A percentile compares a stretch with the other conserved stretches of the same genome.
phyloP scores from a whole-genome alignment of 2,113 vertebrate species.

The Aspidoscelis tigris region DNA sequence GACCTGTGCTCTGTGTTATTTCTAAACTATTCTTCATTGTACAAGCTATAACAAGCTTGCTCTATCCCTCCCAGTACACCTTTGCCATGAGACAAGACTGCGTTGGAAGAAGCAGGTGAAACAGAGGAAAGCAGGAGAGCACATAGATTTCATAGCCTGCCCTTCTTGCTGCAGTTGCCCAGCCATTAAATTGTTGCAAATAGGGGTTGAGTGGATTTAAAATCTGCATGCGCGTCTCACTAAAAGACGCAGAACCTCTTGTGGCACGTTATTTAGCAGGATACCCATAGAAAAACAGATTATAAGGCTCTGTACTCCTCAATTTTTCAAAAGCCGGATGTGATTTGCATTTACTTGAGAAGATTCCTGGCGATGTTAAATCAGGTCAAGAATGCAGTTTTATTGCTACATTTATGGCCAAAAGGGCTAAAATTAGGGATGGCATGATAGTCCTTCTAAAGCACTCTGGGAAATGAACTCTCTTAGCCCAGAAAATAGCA shows the following conservation, averaged over 20 bases:
- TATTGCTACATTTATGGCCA: background rate
- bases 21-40: background rate
- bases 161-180: background rate
- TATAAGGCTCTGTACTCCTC: background rate
- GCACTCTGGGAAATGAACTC: background rate
- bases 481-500: background rate
- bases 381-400: background rate
- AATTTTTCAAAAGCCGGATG: background rate
- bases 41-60: constrained; percentile 12
- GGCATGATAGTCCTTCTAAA: background rate
- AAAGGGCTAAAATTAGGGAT: background rate
- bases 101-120: constrained; percentile 2
- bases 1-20: constrained; percentile 14
- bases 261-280: background rate
- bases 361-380: background rate
- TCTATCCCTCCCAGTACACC: background rate
- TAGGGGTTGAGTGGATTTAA: too few relatives aligned
- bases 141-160: background rate
- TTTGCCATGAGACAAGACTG: constrained; percentile 2
- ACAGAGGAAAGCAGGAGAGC: background rate
- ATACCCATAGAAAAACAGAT: background rate
- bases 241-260: background rate
- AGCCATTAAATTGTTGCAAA: too few relatives aligned
- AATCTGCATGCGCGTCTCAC: background rate
- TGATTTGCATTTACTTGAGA: background rate